Percentiles rank a stretch among this genome's conserved stretches.
Conservation (phyloP, 1,140 invertebrate genomes). For the Vollenhovia emeryi region DNA sequence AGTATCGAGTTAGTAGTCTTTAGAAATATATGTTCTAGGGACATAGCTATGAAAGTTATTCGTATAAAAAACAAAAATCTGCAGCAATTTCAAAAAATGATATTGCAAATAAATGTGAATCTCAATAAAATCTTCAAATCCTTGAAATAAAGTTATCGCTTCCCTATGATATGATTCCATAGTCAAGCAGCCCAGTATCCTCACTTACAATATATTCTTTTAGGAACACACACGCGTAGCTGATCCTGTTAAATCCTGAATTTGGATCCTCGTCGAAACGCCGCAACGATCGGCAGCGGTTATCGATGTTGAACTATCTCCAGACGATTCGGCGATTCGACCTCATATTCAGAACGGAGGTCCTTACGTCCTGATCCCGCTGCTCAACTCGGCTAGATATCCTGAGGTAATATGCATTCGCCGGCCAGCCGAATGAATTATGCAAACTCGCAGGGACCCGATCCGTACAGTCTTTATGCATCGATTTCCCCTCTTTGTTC, state of each 20-base stretch:
- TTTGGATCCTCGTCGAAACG: constrained; percentile 62
- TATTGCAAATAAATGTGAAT: not conserved
- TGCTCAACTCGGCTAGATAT: constrained; percentile 68
- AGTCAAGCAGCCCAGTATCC: not conserved
- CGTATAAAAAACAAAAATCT: not conserved
- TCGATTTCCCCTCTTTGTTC: constrained; percentile 69
- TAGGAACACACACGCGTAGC: constrained; percentile 10
- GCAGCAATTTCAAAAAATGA: not conserved
- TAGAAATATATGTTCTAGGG: not conserved
- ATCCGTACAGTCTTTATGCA: constrained; percentile 74
- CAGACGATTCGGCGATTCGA: constrained; percentile 74
- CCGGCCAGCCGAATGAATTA: constrained; percentile 75
- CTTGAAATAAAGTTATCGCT: not conserved
- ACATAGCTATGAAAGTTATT: not conserved
- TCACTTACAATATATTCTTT: constrained; percentile 52
- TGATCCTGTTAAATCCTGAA: constrained; percentile 52
- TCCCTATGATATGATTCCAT: not conserved
- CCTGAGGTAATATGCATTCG: constrained; percentile 77
- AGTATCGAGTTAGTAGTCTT: not conserved
- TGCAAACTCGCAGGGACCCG: constrained; percentile 73
- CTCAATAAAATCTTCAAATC: not conserved
- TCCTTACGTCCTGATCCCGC: constrained; percentile 74
- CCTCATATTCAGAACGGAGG: constrained; percentile 75
- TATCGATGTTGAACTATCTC: constrained; percentile 73
- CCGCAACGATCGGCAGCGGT: constrained; percentile 32